phyloP scores from a whole-genome alignment of 2,113 vertebrate genomes.

The Thunnus maccoyii region DNA sequence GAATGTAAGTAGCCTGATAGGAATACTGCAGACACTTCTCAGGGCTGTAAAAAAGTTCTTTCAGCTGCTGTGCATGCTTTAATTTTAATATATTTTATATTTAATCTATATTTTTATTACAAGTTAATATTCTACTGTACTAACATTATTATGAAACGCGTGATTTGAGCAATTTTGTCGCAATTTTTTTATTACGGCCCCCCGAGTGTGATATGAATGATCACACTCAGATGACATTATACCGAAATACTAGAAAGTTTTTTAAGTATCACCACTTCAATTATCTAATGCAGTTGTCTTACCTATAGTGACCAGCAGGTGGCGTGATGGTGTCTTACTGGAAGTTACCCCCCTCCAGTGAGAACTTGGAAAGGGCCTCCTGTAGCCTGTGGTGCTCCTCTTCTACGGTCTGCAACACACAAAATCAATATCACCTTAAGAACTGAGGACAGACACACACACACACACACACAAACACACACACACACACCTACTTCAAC shows the following conservation, averaged over 20 bases:
- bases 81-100: background rate
- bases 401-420: constrained; percentile 78
- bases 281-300: constrained; percentile 15
- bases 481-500: constrained; percentile 46
- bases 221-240: background rate
- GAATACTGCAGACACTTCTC: too few relatives aligned
- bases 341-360: constrained; percentile 76
- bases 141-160: too few relatives aligned
- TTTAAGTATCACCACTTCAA: background rate
- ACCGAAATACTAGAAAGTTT: background rate
- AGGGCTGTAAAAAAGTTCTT: too few relatives aligned
- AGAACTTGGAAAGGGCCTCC: constrained; percentile 81
- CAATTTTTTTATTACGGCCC: too few relatives aligned
- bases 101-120: background rate
- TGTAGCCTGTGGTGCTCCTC: constrained; percentile 83
- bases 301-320: constrained; percentile 77
- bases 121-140: too few relatives aligned
- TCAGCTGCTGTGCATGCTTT: too few relatives aligned
- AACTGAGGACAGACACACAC: constrained; percentile 41
- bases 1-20: too few relatives aligned
- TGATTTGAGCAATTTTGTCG: too few relatives aligned
- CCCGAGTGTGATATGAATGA: background rate
- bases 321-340: constrained; percentile 69
- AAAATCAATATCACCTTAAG: constrained; percentile 73
- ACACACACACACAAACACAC: constrained; percentile 27